phyloP scores from a whole-genome alignment of 30 jellyfish, hydroid and myxozoan species.

The Sanderia malayensis region DNA sequence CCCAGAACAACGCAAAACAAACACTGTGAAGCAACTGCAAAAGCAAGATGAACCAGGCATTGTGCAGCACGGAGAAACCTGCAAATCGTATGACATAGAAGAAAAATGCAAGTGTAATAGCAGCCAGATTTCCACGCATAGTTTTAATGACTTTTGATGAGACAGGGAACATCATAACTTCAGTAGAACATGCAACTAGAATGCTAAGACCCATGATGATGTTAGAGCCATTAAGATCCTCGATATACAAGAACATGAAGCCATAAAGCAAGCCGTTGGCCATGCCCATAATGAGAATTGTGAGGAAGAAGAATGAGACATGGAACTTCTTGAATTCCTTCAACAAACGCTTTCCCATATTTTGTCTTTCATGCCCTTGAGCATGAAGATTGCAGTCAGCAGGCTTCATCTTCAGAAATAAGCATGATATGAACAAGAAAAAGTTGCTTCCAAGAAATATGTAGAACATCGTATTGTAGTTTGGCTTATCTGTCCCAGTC shows the following conservation, averaged over 20 bases:
- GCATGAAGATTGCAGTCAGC: neutral
- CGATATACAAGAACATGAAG: slow-evolving; percentile 54
- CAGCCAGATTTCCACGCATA: slow-evolving; percentile 60
- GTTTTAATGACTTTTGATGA: slow-evolving; percentile 39
- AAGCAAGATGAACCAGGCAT: slow-evolving; percentile 68
- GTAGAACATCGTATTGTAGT: slow-evolving; percentile 47
- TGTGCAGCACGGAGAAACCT: slow-evolving; percentile 43
- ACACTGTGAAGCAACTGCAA: slow-evolving; percentile 69
- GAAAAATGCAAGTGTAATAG: slow-evolving; percentile 38
- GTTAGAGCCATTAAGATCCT: slow-evolving; percentile 66
- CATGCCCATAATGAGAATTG: slow-evolving; percentile 60
- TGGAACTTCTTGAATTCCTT: slow-evolving; percentile 45
- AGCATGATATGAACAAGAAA: slow-evolving; percentile 33
- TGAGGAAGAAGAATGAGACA: slow-evolving; percentile 54
- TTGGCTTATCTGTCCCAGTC: slow-evolving; percentile 42
- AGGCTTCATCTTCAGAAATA: slow-evolving; percentile 22
- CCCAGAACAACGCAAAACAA: slow-evolving; percentile 70
- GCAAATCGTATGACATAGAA: slow-evolving; percentile 53
- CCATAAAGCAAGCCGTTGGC: slow-evolving; percentile 66
- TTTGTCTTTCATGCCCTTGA: slow-evolving; percentile 21
- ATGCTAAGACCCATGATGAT: slow-evolving; percentile 74
- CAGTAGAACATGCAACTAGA: slow-evolving; percentile 69
- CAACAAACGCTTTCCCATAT: slow-evolving; percentile 34
- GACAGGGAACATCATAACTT: slow-evolving; percentile 58
- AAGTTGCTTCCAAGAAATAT: slow-evolving; percentile 48